phyloP scores from a whole-genome alignment of 2,797 vertebrate species.

The Syndactyla subalaris region DNA sequence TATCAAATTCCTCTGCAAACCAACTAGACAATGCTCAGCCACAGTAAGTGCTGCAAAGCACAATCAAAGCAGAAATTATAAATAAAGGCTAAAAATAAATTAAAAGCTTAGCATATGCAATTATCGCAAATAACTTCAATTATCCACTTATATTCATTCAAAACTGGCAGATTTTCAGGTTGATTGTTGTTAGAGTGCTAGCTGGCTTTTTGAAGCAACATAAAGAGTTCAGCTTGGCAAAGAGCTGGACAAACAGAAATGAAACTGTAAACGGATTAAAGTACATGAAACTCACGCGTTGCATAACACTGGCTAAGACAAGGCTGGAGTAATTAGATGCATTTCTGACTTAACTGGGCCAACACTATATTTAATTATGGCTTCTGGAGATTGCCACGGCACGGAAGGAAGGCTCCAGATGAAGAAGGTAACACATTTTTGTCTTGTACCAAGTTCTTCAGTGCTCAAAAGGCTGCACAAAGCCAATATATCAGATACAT shows the following conservation, averaged over 20 bases:
- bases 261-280: background rate
- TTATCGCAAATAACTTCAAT: slow-evolving; percentile 17
- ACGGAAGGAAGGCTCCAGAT: background rate
- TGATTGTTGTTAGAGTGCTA: background rate
- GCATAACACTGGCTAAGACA: background rate
- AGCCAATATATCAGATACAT: background rate
- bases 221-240: background rate
- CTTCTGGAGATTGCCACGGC: background rate
- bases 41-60: background rate
- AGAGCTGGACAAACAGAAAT: slow-evolving; percentile 1
- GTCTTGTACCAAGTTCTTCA: background rate
- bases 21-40: background rate
- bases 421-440: slow-evolving; percentile 38
- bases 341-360: background rate
- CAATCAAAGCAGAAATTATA: slow-evolving; percentile 7
- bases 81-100: slow-evolving; percentile 49
- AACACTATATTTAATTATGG: background rate
- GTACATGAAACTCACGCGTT: background rate
- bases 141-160: slow-evolving; percentile 22
- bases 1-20: slow-evolving; percentile 2
- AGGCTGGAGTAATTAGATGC: background rate
- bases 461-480: background rate
- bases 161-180: slow-evolving; percentile 27
- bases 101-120: slow-evolving; percentile 15
- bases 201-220: background rate